Conservation (phyloP, 2,113 vertebrate genomes). For the Lepidothrix coronata region DNA sequence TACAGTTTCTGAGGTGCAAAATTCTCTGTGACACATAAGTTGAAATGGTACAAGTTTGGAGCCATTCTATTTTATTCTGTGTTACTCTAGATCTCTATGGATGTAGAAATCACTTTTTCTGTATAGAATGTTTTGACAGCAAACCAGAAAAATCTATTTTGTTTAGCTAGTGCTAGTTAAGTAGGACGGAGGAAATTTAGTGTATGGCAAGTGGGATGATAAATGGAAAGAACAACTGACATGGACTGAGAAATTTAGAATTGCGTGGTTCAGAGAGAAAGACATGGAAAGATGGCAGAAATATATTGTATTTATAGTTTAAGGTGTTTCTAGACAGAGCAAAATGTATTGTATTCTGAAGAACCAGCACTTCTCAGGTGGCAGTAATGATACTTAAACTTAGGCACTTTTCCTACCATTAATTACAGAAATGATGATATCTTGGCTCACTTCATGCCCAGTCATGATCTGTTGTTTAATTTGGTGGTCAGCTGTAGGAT, state of each 20-base stretch:
- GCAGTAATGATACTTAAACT: background rate
- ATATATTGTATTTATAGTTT: background rate
- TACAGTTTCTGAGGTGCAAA: background rate
- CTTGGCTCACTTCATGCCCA: background rate
- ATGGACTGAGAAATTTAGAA: background rate
- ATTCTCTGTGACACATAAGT: background rate
- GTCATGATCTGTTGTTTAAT: background rate
- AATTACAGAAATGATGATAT: background rate
- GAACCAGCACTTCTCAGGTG: background rate
- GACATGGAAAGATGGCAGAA: background rate
- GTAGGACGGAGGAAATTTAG: background rate
- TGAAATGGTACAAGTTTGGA: background rate
- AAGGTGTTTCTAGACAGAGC: background rate
- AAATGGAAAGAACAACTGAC: constrained; percentile 2
- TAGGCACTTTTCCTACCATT: background rate
- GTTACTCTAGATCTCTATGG: background rate
- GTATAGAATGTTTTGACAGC: background rate
- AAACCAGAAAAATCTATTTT: background rate
- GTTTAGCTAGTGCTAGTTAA: background rate
- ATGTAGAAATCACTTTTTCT: background rate
- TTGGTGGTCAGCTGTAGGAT: background rate
- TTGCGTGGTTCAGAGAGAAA: background rate
- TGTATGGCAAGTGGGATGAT: background rate
- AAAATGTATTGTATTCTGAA: background rate
- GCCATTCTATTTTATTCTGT: background rate